Conservation (phyloP, 1,140 invertebrate genomes). For the Drosophila triauraria region DNA sequence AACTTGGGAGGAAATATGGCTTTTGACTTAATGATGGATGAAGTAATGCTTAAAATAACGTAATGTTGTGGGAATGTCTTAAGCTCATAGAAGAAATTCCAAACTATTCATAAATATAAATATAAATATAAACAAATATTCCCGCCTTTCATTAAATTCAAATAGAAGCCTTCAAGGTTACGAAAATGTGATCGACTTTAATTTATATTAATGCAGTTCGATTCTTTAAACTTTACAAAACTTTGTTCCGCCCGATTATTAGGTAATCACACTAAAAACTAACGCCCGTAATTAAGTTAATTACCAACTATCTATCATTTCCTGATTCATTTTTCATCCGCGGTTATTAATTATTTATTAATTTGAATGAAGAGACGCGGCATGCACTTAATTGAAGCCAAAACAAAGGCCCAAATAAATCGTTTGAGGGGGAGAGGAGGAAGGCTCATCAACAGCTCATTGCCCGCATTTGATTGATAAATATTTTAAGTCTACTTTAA, state of each 20-base stretch:
- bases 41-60: constrained; percentile 21
- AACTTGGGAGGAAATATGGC: constrained; percentile 15
- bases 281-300: constrained; percentile 61
- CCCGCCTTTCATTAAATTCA: background rate
- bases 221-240: constrained; percentile 56
- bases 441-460: constrained; percentile 39
- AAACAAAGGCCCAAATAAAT: constrained; percentile 35
- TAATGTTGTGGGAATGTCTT: constrained; percentile 9
- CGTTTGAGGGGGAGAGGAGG: constrained; percentile 10
- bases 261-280: constrained; percentile 48
- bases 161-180: background rate
- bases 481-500: constrained; percentile 17
- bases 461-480: constrained; percentile 63
- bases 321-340: constrained; percentile 69
- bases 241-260: constrained; percentile 42
- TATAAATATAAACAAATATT: background rate
- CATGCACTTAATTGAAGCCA: constrained; percentile 51
- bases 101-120: background rate
- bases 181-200: background rate
- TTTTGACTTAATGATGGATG: constrained; percentile 34
- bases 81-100: background rate
- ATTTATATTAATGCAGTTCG: background rate
- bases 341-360: constrained; percentile 71
- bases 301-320: constrained; percentile 69
- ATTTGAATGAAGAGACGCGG: constrained; percentile 55